These are phyloP conservation scores for Trachelus stipa DNA, from an alignment of 2,888 invertebrate genomes.

Conservation along the genomic window DNA sequence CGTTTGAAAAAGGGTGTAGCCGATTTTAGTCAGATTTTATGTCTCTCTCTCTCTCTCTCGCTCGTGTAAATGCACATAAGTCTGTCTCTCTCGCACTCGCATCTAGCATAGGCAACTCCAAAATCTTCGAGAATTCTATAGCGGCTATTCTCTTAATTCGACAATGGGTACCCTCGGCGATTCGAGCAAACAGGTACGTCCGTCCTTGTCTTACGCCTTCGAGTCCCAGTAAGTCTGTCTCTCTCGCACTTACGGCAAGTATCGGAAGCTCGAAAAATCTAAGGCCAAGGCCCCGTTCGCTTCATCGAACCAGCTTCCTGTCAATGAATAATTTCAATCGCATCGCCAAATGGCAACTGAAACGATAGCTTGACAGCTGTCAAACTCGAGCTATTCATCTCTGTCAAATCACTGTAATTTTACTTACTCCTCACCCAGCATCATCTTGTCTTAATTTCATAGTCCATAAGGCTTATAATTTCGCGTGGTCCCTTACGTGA, in stretches of 20 bases:
- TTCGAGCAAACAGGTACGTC: neutral
- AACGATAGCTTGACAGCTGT: neutral
- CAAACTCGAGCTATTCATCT: neutral
- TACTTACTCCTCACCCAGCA: neutral
- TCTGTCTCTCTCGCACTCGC: neutral
- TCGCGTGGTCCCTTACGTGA: conserved; percentile 19
- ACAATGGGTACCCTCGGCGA: neutral
- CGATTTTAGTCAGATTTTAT: neutral
- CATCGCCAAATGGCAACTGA: neutral
- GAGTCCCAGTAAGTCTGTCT: neutral
- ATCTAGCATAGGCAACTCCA: neutral
- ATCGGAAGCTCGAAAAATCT: neutral
- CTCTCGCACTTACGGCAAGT: neutral
- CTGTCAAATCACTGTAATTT: neutral
- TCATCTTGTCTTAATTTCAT: conserved; percentile 59
- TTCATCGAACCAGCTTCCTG: neutral
- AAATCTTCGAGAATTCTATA: neutral
- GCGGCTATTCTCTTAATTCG: neutral
- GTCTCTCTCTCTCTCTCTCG: neutral
- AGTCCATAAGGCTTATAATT: conserved; percentile 58
- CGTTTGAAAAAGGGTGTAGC: neutral
- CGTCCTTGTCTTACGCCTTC: neutral
- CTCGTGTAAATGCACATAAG: neutral
- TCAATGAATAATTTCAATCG: neutral
- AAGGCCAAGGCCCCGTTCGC: neutral